A percentile compares a stretch with the other conserved stretches of the same genome.
Evolutionary conservation across 2,113 vertebrate genomes (phyloP).

Genomic region (Aegithalos caudatus): DNA sequence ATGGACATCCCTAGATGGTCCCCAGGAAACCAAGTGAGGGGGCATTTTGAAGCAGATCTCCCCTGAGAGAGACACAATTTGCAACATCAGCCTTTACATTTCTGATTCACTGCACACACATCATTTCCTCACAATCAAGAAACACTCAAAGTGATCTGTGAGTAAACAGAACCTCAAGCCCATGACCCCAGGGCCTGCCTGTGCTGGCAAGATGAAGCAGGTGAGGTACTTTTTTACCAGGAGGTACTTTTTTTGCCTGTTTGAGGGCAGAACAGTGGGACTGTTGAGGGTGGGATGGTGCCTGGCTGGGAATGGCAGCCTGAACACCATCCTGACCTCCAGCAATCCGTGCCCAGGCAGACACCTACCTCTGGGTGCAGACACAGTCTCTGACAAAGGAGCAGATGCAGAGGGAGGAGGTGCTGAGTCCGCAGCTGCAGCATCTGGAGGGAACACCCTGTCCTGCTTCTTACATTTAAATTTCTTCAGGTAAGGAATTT

Average conservation of each 20-base stretch:
- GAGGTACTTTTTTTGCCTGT: background rate
- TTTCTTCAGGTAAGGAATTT: conserved; percentile 92
- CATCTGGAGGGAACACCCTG: conserved; percentile 81
- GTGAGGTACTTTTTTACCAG: background rate
- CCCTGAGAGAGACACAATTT: background rate
- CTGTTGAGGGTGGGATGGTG: accelerated
- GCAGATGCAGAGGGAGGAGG: conserved; percentile 36
- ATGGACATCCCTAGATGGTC: background rate
- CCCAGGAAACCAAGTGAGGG: background rate
- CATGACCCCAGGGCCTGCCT: background rate
- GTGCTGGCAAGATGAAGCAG: background rate
- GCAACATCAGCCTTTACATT: background rate
- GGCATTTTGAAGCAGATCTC: background rate
- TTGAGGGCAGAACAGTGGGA: background rate
- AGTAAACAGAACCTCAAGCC: background rate
- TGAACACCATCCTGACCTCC: background rate
- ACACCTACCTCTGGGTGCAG: conserved; percentile 72
- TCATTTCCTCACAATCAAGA: background rate
- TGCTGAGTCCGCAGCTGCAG: background rate
- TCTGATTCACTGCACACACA: background rate
- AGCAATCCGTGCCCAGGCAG: background rate
- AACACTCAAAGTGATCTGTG: background rate
- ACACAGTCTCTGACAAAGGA: conserved; percentile 1
- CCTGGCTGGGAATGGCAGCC: background rate
- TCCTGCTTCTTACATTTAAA: conserved; percentile 92